phyloP scores from a whole-genome alignment of 2,113 vertebrate species.

The Cariama cristata region DNA sequence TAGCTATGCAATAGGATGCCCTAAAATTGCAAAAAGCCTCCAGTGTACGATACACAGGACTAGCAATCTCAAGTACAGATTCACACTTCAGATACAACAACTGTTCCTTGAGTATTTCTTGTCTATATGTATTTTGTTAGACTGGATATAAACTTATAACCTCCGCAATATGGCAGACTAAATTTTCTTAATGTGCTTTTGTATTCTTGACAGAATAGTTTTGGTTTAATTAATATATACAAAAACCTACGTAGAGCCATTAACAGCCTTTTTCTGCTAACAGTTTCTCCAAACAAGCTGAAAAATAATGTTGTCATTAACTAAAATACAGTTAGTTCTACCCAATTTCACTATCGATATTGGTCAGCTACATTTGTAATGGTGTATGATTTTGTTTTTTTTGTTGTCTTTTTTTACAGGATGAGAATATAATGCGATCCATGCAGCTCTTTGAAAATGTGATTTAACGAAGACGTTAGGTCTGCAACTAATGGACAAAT shows the following conservation, averaged over 20 bases:
- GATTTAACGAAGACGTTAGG: conserved; percentile 83
- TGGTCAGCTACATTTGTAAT: neutral
- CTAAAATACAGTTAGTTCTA: neutral
- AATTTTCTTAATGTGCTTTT: neutral
- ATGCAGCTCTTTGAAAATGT: conserved; percentile 99
- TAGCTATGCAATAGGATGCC: neutral
- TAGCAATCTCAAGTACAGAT: neutral
- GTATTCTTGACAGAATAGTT: neutral
- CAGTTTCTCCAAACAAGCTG: neutral
- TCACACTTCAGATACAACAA: neutral
- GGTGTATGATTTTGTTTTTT: neutral
- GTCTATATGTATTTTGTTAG: neutral
- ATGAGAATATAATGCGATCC: conserved; percentile 99
- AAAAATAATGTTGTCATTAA: neutral
- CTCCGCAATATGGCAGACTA: neutral
- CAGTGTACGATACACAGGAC: neutral
- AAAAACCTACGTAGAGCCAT: neutral
- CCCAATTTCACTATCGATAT: neutral
- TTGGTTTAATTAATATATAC: neutral
- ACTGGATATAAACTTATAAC: neutral
- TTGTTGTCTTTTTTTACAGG: conserved; percentile 78
- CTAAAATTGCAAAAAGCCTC: neutral
- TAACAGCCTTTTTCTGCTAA: neutral
- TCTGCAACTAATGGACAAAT: conserved; percentile 61
- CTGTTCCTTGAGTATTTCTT: neutral